Evolutionary conservation across 2,797 vertebrate genomes (phyloP).

Genomic region (Pristis pectinata): DNA sequence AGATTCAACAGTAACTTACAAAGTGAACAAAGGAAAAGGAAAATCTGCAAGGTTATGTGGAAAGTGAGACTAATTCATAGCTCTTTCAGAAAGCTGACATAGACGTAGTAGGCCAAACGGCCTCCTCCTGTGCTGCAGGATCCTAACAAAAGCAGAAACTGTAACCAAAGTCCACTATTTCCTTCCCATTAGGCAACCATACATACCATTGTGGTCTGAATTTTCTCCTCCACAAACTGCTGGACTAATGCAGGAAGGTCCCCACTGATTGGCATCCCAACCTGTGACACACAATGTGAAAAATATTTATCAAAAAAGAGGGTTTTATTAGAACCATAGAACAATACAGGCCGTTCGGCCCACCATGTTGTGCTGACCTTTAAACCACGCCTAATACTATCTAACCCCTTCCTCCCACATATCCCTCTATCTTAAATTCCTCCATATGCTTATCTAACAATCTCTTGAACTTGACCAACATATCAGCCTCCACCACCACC

Average conservation of each 20-base stretch:
- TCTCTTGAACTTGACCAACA: too few species aligned
- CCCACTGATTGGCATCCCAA: conserved; percentile 45
- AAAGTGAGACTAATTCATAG: background rate
- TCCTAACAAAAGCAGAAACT: background rate
- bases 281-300: conserved; percentile 51
- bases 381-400: too few species aligned
- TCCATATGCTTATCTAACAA: too few species aligned
- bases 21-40: background rate
- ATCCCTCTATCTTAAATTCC: too few species aligned
- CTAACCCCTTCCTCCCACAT: too few species aligned
- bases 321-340: too few species aligned
- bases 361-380: too few species aligned
- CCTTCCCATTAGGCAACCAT: background rate
- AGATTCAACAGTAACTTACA: background rate
- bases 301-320: background rate
- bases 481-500: too few species aligned
- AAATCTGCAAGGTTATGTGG: background rate
- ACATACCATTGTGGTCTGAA: conserved; percentile 73
- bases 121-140: background rate
- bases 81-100: background rate
- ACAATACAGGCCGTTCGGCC: too few species aligned
- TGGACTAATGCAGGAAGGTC: conserved; percentile 59
- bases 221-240: conserved; percentile 65
- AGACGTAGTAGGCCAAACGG: too few species aligned
- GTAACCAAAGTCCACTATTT: background rate